A percentile compares a stretch with the other conserved stretches of the same genome.
Conservation (phyloP, 2,797 vertebrate species). For the Diceros bicornis region DNA sequence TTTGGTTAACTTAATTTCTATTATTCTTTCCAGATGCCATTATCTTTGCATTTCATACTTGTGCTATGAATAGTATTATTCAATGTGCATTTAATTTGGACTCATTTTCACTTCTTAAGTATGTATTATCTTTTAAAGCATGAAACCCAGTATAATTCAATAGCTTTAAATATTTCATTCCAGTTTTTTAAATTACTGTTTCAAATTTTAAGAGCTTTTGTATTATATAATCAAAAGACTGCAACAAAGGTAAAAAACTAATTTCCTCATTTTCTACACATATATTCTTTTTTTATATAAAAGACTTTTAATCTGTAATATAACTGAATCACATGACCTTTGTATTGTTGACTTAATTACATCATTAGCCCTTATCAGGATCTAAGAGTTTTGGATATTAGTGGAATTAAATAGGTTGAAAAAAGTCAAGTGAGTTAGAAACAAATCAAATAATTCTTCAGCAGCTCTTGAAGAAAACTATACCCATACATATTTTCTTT, state of each 20-base stretch:
- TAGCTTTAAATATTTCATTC: slow-evolving; percentile 59
- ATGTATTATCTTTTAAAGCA: slow-evolving; percentile 38
- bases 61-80: slow-evolving; percentile 52
- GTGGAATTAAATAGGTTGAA: slow-evolving; percentile 29
- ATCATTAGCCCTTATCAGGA: background rate
- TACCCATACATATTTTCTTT: background rate
- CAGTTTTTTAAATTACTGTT: slow-evolving; percentile 21
- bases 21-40: slow-evolving; percentile 40
- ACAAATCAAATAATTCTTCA: slow-evolving; percentile 17
- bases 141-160: background rate
- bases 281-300: background rate
- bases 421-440: slow-evolving; percentile 21
- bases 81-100: slow-evolving; percentile 46
- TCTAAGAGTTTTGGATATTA: background rate
- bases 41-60: slow-evolving; percentile 58
- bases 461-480: background rate
- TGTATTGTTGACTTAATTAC: slow-evolving; percentile 19
- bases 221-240: slow-evolving; percentile 7
- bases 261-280: background rate
- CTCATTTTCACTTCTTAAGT: slow-evolving; percentile 29
- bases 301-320: background rate
- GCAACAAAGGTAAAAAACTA: background rate
- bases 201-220: slow-evolving; percentile 25
- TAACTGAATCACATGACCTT: background rate
- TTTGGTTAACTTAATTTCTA: slow-evolving; percentile 54